Percentiles rank a stretch among this genome's conserved stretches.
phyloP scores from a whole-genome alignment of 2,113 vertebrate genomes.

The Baryphthengus martii region DNA sequence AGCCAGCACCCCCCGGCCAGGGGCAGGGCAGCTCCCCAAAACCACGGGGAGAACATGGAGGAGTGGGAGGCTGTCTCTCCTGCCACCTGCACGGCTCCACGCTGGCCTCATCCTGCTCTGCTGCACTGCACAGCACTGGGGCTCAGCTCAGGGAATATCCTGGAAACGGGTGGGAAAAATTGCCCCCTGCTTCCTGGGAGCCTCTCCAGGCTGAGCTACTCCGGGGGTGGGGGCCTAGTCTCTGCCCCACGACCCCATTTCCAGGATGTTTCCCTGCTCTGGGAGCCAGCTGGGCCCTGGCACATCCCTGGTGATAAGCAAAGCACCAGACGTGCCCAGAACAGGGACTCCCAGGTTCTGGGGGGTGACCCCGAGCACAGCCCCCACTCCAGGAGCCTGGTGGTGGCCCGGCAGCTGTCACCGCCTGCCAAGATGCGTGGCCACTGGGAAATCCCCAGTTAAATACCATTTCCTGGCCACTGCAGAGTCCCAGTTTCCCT shows the following conservation, averaged over 20 bases:
- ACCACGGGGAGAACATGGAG: background rate
- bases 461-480: rapidly evolving
- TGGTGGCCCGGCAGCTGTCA: background rate
- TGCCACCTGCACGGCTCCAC: rapidly evolving
- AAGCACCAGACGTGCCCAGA: background rate
- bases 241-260: background rate
- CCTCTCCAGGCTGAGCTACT: background rate
- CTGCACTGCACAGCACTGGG: background rate
- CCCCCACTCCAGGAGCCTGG: rapidly evolving
- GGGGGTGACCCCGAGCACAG: rapidly evolving
- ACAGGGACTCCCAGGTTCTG: rapidly evolving
- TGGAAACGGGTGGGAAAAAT: background rate
- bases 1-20: too few species aligned
- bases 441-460: background rate
- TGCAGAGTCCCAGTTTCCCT: background rate
- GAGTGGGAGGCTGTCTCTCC: background rate
- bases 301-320: background rate
- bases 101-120: rapidly evolving
- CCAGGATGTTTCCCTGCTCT: background rate
- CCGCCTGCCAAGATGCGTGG: background rate
- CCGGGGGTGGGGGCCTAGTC: rapidly evolving
- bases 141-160: rapidly evolving
- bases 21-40: background rate
- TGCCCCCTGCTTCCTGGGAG: rapidly evolving
- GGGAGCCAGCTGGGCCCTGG: rapidly evolving